Conservation (phyloP, 2,888 invertebrate species). For the Leptinotarsa rubiginosa region DNA sequence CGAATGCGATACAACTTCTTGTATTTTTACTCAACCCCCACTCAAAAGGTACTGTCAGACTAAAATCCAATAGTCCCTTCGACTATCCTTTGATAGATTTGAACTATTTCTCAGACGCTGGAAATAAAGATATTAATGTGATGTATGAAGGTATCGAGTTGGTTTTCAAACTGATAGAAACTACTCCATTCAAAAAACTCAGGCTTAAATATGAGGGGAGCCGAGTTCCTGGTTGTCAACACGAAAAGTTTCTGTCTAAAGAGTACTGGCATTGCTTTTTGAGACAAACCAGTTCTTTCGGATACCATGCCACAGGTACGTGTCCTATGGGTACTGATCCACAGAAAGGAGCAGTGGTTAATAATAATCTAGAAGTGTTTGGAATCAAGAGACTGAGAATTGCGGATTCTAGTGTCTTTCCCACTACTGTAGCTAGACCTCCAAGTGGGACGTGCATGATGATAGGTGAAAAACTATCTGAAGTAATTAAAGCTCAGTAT, state of each 20-base stretch:
- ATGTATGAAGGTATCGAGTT: conserved; percentile 68
- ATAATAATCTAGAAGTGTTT: conserved; percentile 71
- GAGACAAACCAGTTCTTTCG: conserved; percentile 48
- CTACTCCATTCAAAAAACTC: conserved; percentile 68
- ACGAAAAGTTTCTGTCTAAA: conserved; percentile 68
- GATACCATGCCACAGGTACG: conserved; percentile 76
- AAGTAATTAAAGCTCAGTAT: conserved; percentile 16
- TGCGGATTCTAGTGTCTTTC: conserved; percentile 75
- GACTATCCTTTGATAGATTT: conserved; percentile 72
- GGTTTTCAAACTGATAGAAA: conserved; percentile 64
- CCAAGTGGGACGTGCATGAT: conserved; percentile 17
- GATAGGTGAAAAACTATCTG: conserved; percentile 22
- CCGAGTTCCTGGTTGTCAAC: conserved; percentile 63
- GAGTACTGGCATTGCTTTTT: conserved; percentile 77
- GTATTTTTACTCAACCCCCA: conserved; percentile 51
- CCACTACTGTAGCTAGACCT: conserved; percentile 52
- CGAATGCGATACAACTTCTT: conserved; percentile 31
- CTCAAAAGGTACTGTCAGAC: conserved; percentile 73
- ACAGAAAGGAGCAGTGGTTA: conserved; percentile 73
- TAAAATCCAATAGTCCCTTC: conserved; percentile 46
- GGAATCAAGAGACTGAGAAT: conserved; percentile 72
- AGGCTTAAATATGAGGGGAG: conserved; percentile 60
- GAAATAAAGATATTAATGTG: conserved; percentile 65
- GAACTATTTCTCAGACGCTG: conserved; percentile 72
- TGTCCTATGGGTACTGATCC: conserved; percentile 59